Evolutionary conservation across 2,113 vertebrate species (phyloP).

Genomic region (Salminus brasiliensis): DNA sequence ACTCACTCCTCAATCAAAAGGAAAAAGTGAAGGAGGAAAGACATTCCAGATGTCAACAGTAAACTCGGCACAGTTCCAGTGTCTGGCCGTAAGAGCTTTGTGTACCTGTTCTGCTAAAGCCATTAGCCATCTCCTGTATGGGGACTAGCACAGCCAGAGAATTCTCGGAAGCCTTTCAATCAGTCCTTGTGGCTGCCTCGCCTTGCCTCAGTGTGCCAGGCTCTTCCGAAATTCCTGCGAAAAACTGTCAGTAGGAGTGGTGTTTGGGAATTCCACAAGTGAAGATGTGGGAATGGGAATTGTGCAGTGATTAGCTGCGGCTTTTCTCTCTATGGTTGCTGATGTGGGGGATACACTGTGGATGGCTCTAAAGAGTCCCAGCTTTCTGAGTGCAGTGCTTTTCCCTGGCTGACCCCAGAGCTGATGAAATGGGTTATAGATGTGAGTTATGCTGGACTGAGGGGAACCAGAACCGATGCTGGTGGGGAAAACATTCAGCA

Average conservation of each 20-base stretch:
- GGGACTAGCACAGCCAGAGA: constrained; percentile 65
- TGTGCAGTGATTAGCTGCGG: not conserved
- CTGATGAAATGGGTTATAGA: constrained; percentile 9
- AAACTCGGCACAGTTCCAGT: constrained; percentile 77
- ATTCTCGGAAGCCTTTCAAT: constrained; percentile 79
- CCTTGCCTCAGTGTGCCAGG: constrained; percentile 38
- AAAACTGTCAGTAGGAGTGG: constrained; percentile 42
- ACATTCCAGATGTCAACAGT: constrained; percentile 82
- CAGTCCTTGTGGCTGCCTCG: constrained; percentile 35
- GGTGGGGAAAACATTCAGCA: constrained; percentile 32
- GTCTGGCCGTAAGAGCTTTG: constrained; percentile 75
- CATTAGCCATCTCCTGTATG: constrained; percentile 71
- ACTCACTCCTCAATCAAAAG: constrained; percentile 70
- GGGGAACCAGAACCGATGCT: constrained; percentile 26
- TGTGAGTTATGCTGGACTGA: constrained; percentile 11
- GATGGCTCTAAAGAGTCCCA: not conserved
- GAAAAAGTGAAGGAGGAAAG: constrained; percentile 65
- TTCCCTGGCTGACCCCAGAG: not conserved
- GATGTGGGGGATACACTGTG: not conserved
- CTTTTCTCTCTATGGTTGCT: not conserved
- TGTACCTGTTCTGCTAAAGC: constrained; percentile 80
- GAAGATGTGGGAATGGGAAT: constrained; percentile 47
- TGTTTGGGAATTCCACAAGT: constrained; percentile 36
- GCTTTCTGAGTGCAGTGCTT: not conserved
- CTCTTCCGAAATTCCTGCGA: constrained; percentile 40